These are phyloP conservation scores for Callyntrura sp. DNA, from an alignment of 2,888 invertebrate genomes.

Conservation along the genomic window DNA sequence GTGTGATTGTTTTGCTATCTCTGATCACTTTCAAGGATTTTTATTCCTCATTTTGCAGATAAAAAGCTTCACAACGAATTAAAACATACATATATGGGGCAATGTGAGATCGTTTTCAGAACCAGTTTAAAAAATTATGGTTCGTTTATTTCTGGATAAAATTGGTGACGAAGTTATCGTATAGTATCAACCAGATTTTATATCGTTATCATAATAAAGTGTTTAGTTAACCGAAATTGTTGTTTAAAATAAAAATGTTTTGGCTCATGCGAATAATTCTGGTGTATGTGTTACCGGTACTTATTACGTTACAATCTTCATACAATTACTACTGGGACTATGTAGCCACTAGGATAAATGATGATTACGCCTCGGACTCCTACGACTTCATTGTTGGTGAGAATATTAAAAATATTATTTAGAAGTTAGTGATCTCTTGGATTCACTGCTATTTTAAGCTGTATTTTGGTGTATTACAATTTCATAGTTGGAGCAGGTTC, in stretches of 20 bases:
- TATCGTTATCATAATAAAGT: no score
- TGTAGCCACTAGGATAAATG: constrained; percentile 2
- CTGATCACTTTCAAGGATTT: no score
- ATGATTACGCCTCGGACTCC: constrained; percentile 6
- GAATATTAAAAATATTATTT: constrained; percentile 14
- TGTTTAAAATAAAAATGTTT: constrained; percentile 61
- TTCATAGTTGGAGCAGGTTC: constrained; percentile 80
- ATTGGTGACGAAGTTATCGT: no score
- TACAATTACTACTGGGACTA: constrained; percentile 77
- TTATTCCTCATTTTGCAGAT: no score
- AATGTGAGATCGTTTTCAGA: no score
- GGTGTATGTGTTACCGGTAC: constrained; percentile 42
- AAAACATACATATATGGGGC: no score
- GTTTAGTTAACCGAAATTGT: no score
- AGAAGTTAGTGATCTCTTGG: neutral
- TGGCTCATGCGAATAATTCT: neutral
- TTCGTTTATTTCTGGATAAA: no score
- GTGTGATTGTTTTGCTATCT: no score
- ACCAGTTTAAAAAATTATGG: no score
- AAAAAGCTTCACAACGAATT: no score
- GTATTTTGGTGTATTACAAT: constrained; percentile 10
- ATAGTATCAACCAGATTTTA: no score
- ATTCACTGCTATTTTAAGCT: neutral
- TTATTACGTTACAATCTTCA: constrained; percentile 42
- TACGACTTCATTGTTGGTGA: constrained; percentile 81